Evolutionary conservation across 2,113 vertebrate genomes (phyloP).

Genomic region (Indicator maculatus): DNA sequence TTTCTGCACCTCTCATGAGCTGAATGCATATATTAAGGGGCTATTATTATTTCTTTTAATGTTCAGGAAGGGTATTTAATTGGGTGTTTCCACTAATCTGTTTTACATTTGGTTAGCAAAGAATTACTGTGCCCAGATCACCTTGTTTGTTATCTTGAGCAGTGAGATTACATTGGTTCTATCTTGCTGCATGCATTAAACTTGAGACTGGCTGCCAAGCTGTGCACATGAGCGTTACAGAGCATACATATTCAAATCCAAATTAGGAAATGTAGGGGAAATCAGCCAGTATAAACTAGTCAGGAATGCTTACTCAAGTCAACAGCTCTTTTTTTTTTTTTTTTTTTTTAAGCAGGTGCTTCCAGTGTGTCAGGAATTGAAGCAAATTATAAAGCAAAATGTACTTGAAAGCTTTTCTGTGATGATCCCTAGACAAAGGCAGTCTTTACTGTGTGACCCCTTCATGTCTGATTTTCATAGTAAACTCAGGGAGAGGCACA

Average conservation of each 20-base stretch:
- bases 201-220: not conserved
- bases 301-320: not conserved
- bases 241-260: not conserved
- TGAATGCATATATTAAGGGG: not conserved
- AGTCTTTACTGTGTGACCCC: not conserved
- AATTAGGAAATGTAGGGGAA: not conserved
- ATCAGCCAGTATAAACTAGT: not conserved
- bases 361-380: not conserved
- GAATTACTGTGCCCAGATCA: not conserved
- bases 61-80: not conserved
- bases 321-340: not conserved
- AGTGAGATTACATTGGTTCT: not conserved
- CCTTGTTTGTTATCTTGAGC: fast-evolving
- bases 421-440: not conserved
- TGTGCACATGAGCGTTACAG: not conserved
- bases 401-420: not conserved
- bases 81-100: not conserved
- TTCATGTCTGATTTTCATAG: not conserved
- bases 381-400: not conserved
- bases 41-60: no score
- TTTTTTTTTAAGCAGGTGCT: not conserved
- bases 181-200: not conserved
- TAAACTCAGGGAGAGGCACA: not conserved
- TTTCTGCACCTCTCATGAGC: not conserved
- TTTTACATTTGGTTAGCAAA: not conserved